Base-by-base conservation (phyloP, 2,113 vertebrate genomes). In the Engystomops pustulosus region DNA sequence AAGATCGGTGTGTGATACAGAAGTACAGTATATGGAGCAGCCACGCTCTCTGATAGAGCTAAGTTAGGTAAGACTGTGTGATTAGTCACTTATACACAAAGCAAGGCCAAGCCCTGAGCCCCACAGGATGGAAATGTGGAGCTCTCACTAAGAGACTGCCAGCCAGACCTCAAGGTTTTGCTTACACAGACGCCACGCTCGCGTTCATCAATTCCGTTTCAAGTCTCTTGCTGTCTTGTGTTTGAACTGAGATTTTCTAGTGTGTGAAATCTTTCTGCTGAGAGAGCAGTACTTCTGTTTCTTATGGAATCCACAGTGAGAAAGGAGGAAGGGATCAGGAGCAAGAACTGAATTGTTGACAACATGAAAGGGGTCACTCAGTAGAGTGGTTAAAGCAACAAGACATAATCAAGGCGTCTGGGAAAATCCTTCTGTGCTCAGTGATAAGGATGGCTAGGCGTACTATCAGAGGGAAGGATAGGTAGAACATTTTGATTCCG, bases 241-340 rank as follows among this genome's bases (percentile, higher is more conserved):
- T 78, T 78, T 60, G 51, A 78, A 78, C 75, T 60, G 51, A 78
- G 34, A 78, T 78, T 78, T 78, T 78, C 75, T 60, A 41, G 75
- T 60, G 75, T 78, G 51, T 77, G 74, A 77, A 77, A 67, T 80
- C 7, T 80, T 80, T 80, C 44, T 80, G 79, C 79, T 68, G 79
- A 80, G 79, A 80, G 65, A n/a, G 47, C 62, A 49, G 60, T 49
- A 68, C 27, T 80, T 68, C 60, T 69, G 44, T 14, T 69, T 68
- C 60, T 68, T 67, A 25, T 41, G 69, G 62, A 36, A 68, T 17
- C 60, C 38, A 45, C 15, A 20, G 27, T 10, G 41, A 47, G 20
- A 65, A n/a, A 51, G 23, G 30, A 32, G 69, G n/a, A 68, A 49
- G 4, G 27, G 44, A 80, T 80, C 23, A n/a, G 25, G 41, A 49